These are phyloP conservation scores for Pteromalus puparum DNA, from an alignment of 1,140 invertebrate species.

Conservation along the genomic window DNA sequence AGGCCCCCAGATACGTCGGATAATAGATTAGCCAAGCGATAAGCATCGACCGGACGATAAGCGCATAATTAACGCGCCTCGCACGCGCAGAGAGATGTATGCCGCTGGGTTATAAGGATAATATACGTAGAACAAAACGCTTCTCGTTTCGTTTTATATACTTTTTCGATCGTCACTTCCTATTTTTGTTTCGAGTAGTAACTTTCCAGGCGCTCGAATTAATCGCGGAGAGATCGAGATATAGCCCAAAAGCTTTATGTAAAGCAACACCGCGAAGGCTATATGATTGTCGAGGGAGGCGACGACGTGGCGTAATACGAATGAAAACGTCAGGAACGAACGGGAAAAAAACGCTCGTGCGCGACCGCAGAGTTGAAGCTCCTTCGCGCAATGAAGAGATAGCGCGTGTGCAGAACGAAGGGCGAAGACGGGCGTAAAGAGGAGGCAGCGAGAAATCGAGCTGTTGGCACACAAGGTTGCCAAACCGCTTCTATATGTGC, in stretches of 20 bases:
- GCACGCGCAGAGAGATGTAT: constrained; percentile 39
- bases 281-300: background rate
- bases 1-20: background rate
- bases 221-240: background rate
- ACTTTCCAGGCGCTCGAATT: background rate
- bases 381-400: background rate
- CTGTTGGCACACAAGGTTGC: constrained; percentile 6
- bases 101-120: constrained; percentile 23
- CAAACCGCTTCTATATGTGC: background rate
- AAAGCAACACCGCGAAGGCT: background rate
- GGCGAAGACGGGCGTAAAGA: background rate
- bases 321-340: background rate
- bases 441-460: constrained; percentile 10
- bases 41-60: constrained; percentile 56
- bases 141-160: background rate
- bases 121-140: background rate
- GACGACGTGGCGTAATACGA: background rate
- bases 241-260: background rate
- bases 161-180: background rate
- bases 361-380: background rate
- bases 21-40: constrained; percentile 55
- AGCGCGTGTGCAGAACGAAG: background rate
- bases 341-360: background rate
- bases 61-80: constrained; percentile 62
- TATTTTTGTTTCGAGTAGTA: background rate